Conservation (phyloP, 1,140 invertebrate genomes). For the Ips nitidus region DNA sequence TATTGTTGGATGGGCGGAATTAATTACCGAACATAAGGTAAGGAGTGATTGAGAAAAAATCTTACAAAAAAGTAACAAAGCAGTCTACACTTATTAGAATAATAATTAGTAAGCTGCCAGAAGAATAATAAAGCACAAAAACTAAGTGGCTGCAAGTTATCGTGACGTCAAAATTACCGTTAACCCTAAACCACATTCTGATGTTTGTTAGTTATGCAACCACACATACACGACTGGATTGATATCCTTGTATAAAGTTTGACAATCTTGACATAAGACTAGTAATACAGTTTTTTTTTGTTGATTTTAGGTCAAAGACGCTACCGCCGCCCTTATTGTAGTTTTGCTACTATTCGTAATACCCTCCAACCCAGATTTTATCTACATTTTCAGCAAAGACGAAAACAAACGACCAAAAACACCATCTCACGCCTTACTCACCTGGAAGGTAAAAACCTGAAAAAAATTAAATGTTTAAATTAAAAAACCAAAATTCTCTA, state of each 20-base stretch:
- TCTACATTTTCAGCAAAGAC: constrained; percentile 65
- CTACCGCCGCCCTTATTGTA: constrained; percentile 78
- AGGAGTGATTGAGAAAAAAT: constrained; percentile 17
- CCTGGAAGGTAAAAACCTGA: constrained; percentile 64
- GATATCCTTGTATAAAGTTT: no score
- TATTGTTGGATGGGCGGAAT: constrained; percentile 74
- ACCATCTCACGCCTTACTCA: constrained; percentile 67
- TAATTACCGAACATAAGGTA: constrained; percentile 56
- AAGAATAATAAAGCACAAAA: no score
- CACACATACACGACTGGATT: no score
- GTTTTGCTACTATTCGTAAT: constrained; percentile 79
- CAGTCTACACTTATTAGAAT: not conserved
- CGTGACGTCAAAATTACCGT: no score
- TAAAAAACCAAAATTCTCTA: not conserved
- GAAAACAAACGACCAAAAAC: constrained; percentile 61
- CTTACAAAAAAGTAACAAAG: constrained; percentile 2
- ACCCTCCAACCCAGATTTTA: constrained; percentile 73
- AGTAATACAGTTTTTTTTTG: no score
- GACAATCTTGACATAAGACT: no score
- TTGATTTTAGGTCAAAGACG: constrained; percentile 71
- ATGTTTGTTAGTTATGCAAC: no score
- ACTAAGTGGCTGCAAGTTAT: no score
- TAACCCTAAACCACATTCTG: no score
- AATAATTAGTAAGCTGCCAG: no score
- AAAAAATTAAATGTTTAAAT: not conserved